Conservation (phyloP, 2,888 invertebrate species). For the Eucera pruinosa region DNA sequence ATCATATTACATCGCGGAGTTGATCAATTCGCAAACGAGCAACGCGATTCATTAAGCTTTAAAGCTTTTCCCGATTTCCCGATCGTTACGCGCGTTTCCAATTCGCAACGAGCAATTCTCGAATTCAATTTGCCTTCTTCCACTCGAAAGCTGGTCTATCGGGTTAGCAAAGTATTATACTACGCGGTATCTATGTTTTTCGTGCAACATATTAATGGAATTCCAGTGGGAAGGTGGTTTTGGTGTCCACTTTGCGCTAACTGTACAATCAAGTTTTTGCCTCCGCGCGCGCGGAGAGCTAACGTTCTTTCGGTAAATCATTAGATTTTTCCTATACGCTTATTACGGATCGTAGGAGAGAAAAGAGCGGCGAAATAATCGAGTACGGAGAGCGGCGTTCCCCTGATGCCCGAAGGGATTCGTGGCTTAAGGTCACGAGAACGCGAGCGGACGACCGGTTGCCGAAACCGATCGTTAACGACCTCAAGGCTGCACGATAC, state of each 20-base stretch:
- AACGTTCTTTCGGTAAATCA: neutral
- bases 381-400: neutral
- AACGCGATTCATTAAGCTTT: no score
- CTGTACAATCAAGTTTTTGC: constrained; percentile 2
- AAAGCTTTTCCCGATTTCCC: no score
- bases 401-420: neutral
- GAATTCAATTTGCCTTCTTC: no score
- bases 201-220: no score
- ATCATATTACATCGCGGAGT: no score
- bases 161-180: no score
- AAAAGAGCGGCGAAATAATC: no score
- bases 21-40: no score
- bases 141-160: no score
- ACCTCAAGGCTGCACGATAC: constrained; percentile 53
- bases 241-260: neutral
- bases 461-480: constrained; percentile 64
- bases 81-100: no score
- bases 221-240: neutral
- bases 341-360: neutral
- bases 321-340: neutral
- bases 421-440: constrained; percentile 50
- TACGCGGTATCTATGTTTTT: no score
- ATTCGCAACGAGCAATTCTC: no score
- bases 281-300: neutral
- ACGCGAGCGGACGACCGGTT: constrained; percentile 54